phyloP scores from a whole-genome alignment of 2,888 invertebrate genomes.

The Acrocera orbiculus region DNA sequence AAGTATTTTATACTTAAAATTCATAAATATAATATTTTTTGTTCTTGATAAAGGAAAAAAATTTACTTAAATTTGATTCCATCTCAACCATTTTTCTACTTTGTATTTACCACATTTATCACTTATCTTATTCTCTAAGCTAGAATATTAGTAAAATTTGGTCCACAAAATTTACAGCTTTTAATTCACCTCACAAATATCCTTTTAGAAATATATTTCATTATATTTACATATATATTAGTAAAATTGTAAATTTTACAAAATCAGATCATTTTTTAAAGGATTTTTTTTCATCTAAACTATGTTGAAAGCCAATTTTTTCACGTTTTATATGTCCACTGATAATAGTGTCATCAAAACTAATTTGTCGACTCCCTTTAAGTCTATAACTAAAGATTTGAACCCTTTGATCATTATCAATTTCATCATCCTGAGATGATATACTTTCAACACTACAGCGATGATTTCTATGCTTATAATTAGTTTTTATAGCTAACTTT shows the following conservation, averaged over 20 bases:
- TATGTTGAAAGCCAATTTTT: constrained; percentile 5
- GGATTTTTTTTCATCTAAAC: constrained; percentile 3
- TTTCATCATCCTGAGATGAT: constrained; percentile 4
- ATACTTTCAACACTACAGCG: constrained; percentile 4
- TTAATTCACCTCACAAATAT: too few species aligned
- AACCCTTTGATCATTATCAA: constrained; percentile 2
- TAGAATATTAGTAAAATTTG: too few species aligned
- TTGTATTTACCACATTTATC: too few species aligned
- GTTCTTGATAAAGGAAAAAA: too few species aligned
- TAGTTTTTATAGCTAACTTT: constrained; percentile 7
- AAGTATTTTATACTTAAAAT: too few species aligned
- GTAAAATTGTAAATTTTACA: not conserved
- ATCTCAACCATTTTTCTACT: too few species aligned
- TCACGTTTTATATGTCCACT: constrained; percentile 8
- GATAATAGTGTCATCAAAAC: constrained; percentile 22
- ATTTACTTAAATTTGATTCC: too few species aligned
- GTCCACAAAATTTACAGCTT: too few species aligned
- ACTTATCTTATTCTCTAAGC: too few species aligned
- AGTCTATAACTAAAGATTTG: constrained; percentile 9
- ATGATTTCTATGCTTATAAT: constrained; percentile 2
- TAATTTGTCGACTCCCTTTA: constrained; percentile 22
- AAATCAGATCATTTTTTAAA: not conserved
- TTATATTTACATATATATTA: not conserved
- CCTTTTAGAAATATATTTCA: not conserved
- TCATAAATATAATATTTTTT: too few species aligned